These are phyloP conservation scores for Diabrotica balteata DNA, from an alignment of 2,888 invertebrate genomes.

Conservation along the genomic window DNA sequence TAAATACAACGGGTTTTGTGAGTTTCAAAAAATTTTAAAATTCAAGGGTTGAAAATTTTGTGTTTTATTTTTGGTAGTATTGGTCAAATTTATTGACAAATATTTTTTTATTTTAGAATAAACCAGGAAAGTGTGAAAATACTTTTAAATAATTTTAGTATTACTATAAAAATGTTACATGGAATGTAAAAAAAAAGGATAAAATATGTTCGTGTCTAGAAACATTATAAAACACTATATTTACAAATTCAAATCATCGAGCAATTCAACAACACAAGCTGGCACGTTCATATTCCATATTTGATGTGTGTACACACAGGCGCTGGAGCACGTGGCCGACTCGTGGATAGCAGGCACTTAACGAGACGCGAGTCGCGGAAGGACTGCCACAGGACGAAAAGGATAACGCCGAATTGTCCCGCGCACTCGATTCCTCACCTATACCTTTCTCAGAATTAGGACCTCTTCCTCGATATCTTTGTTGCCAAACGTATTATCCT, in stretches of 20 bases:
- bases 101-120: too few relatives aligned
- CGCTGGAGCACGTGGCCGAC: conserved; percentile 29
- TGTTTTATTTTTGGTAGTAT: too few relatives aligned
- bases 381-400: conserved; percentile 35
- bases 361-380: conserved; percentile 37
- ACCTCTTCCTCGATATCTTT: conserved; percentile 14
- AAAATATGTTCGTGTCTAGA: too few relatives aligned
- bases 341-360: conserved; percentile 29
- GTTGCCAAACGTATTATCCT: conserved; percentile 1
- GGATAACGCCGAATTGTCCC: conserved; percentile 27
- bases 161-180: too few relatives aligned
- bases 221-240: neutral
- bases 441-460: conserved; percentile 21
- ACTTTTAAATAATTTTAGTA: too few relatives aligned
- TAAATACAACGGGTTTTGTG: too few relatives aligned
- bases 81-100: too few relatives aligned
- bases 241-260: conserved; percentile 7
- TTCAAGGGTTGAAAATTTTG: too few relatives aligned
- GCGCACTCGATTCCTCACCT: conserved; percentile 30
- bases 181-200: too few relatives aligned
- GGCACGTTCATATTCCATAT: conserved; percentile 19
- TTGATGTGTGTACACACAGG: conserved; percentile 4
- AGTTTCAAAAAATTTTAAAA: too few relatives aligned
- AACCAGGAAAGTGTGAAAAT: too few relatives aligned
- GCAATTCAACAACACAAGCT: conserved; percentile 12